Evolutionary conservation across 2,888 invertebrate species (phyloP).

Genomic region (Polyommatus icarus): DNA sequence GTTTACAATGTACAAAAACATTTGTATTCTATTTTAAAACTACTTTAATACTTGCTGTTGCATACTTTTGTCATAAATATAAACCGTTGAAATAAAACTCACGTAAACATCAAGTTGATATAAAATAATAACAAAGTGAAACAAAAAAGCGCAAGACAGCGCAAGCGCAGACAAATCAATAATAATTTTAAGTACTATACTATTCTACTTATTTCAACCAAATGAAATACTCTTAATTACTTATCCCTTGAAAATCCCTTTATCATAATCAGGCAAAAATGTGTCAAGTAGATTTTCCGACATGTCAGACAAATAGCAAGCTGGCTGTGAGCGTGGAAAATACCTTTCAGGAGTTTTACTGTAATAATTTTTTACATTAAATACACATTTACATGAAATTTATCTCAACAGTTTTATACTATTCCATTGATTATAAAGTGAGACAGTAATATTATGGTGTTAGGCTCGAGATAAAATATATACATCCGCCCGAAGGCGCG

Average conservation of each 20-base stretch:
- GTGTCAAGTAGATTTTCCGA: too few relatives aligned
- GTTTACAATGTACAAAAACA: conserved; percentile 4
- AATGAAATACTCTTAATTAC: too few relatives aligned
- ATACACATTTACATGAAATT: not conserved
- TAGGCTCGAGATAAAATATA: too few relatives aligned
- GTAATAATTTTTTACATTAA: not conserved
- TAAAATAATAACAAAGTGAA: not conserved
- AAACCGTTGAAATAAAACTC: conserved; percentile 21
- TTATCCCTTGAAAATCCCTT: too few relatives aligned
- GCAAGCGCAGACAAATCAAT: not conserved
- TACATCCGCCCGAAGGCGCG: not conserved
- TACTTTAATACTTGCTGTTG: conserved; percentile 20
- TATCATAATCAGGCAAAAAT: too few relatives aligned
- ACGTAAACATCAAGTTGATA: not conserved
- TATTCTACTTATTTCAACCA: too few relatives aligned
- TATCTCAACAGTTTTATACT: conserved; percentile 5
- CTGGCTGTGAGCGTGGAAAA: too few relatives aligned
- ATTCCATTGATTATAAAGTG: not conserved
- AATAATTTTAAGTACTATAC: not conserved
- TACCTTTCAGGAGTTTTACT: not conserved
- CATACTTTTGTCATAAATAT: conserved; percentile 3
- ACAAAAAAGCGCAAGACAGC: not conserved
- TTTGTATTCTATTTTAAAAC: conserved; percentile 9
- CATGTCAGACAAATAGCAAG: too few relatives aligned
- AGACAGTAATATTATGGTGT: not conserved